phyloP scores from a whole-genome alignment of 2,797 vertebrate species.

The Adrianichthys oophorus region DNA sequence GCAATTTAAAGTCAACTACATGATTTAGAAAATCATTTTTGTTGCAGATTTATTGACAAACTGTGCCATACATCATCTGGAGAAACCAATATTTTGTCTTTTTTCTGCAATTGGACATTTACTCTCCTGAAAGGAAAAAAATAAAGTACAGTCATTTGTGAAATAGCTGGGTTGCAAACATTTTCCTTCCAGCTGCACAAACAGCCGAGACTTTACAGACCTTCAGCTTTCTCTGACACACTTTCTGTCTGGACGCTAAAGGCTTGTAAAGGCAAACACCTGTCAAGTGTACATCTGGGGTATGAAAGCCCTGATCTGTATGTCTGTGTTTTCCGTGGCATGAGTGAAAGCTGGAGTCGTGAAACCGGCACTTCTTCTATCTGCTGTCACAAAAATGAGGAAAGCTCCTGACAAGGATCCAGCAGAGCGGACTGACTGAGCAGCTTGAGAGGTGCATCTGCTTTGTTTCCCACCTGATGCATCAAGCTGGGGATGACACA shows the following conservation, averaged over 20 bases:
- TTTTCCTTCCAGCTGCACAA: slow-evolving; percentile 14
- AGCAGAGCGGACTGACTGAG: slow-evolving; percentile 23
- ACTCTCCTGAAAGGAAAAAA: not conserved
- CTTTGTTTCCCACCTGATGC: slow-evolving; percentile 16
- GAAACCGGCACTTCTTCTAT: slow-evolving; percentile 26
- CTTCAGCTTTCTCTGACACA: slow-evolving; percentile 13
- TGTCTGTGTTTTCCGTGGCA: slow-evolving; percentile 8
- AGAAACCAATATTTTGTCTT: too few relatives aligned
- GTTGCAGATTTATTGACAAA: too few relatives aligned
- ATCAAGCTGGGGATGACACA: slow-evolving; percentile 8
- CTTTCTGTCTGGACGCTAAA: slow-evolving; percentile 16
- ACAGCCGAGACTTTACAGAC: slow-evolving; percentile 8
- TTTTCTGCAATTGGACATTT: too few relatives aligned
- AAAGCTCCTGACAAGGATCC: slow-evolving; percentile 11
- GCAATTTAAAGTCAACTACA: too few relatives aligned
- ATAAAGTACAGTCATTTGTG: slow-evolving; percentile 7
- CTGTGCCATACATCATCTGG: not conserved
- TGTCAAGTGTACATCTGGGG: slow-evolving; percentile 24
- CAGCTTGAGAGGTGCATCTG: slow-evolving; percentile 17
- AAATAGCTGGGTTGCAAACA: slow-evolving; percentile 3
- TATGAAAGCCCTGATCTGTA: slow-evolving; percentile 3
- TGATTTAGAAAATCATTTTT: too few relatives aligned
- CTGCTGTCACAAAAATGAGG: slow-evolving; percentile 16
- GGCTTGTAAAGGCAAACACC: slow-evolving; percentile 17
- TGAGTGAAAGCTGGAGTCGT: slow-evolving; percentile 16